A percentile compares a stretch with the other conserved stretches of the same genome.
Conservation (phyloP, 2,797 vertebrate species). For the Cottoperca gobio region DNA sequence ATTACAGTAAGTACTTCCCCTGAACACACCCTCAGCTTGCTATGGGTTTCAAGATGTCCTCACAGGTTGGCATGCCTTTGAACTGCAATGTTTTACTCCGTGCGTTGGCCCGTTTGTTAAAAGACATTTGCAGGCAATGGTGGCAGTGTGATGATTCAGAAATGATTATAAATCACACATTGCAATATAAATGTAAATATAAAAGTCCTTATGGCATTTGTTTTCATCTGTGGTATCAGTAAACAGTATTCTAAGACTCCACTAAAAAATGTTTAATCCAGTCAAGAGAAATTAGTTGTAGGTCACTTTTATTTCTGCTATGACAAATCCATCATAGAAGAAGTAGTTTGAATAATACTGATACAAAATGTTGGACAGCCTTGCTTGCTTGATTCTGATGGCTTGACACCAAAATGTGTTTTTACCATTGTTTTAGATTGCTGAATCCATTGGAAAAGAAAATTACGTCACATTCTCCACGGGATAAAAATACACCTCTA, state of each 20-base stretch:
- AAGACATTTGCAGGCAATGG: not conserved
- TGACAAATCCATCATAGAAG: no score
- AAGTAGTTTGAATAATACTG: no score
- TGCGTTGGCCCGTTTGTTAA: not conserved
- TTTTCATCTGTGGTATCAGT: not conserved
- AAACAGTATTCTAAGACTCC: no score
- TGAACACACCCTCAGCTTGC: not conserved
- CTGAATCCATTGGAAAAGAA: not conserved
- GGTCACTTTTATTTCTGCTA: no score
- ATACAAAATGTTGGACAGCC: not conserved
- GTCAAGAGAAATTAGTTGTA: no score
- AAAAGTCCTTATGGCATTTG: not conserved
- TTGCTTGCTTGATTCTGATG: not conserved
- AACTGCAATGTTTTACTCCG: no score
- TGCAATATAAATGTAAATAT: not conserved
- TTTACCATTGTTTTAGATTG: not conserved
- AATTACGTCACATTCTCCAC: not conserved
- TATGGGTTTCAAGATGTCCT: no score
- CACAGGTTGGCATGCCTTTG: not conserved
- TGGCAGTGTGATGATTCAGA: not conserved
- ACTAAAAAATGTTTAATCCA: no score
- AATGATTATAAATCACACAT: not conserved
- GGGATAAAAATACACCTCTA: slow-evolving; percentile 18
- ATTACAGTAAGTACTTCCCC: not conserved
- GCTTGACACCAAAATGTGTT: not conserved